These are phyloP conservation scores for Ormyrus nitidulus DNA, from an alignment of 2,888 invertebrate species.

Conservation along the genomic window DNA sequence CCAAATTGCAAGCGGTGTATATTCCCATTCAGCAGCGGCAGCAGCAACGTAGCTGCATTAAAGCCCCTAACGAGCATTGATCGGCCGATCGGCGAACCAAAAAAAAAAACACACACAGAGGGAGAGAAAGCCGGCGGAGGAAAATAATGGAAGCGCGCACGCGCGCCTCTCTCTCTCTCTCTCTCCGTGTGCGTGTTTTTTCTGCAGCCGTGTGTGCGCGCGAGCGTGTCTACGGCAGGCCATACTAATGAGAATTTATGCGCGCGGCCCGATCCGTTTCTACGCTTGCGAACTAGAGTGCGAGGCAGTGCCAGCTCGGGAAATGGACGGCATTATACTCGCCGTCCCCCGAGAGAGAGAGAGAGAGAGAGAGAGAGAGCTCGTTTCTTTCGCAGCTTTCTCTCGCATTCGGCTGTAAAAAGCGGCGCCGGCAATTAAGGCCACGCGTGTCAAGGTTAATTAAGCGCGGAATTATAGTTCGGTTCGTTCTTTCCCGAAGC, in stretches of 20 bases:
- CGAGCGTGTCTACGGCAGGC: not conserved
- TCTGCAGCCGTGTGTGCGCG: not conserved
- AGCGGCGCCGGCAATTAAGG: constrained; percentile 36
- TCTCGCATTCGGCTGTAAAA: constrained; percentile 18
- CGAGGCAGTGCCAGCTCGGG: not conserved
- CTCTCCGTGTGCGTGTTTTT: too few species aligned
- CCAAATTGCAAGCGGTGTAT: not conserved
- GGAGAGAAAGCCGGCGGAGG: too few species aligned
- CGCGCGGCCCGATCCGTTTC: constrained; percentile 24
- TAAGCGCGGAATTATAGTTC: constrained; percentile 15
- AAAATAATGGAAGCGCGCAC: too few species aligned
- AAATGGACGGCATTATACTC: constrained; percentile 19
- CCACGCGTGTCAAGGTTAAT: constrained; percentile 35
- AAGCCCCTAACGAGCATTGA: constrained; percentile 36
- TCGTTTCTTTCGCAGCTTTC: not conserved
- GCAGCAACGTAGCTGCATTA: not conserved
- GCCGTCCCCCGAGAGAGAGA: too few species aligned
- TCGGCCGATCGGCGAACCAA: not conserved
- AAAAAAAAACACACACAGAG: too few species aligned
- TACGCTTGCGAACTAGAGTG: not conserved
- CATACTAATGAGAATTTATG: constrained; percentile 45
- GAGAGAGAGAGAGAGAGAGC: constrained; percentile 7
- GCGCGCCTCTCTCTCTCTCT: too few species aligned
- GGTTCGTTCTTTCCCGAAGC: not conserved
- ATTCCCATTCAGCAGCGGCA: too few species aligned